phyloP scores from a whole-genome alignment of 2,888 invertebrate genomes.

The Melanostoma scalare region DNA sequence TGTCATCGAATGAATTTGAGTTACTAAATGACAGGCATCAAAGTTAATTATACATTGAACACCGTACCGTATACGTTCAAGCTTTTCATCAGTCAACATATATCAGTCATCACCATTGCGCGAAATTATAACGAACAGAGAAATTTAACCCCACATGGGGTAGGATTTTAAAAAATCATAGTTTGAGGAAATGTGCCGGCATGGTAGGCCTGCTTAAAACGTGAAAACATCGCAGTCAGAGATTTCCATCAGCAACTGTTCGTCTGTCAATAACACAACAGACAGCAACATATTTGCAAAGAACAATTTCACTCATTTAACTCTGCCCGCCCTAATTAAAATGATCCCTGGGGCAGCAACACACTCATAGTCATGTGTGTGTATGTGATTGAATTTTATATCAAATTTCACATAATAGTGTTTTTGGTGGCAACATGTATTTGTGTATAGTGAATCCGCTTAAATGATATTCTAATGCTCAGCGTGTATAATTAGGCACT shows the following conservation, averaged over 20 bases:
- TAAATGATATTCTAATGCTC: slow-evolving; percentile 64
- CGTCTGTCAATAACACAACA: slow-evolving; percentile 40
- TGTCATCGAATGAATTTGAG: slow-evolving; percentile 38
- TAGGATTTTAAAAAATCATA: neutral
- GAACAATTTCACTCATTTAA: slow-evolving; percentile 53
- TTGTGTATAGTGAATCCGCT: slow-evolving; percentile 52
- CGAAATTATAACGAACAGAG: slow-evolving; percentile 19
- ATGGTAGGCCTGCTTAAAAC: slow-evolving; percentile 6
- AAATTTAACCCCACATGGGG: neutral
- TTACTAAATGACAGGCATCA: slow-evolving; percentile 55
- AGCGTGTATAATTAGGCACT: slow-evolving; percentile 67
- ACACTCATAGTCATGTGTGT: slow-evolving; percentile 34
- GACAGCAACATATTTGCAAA: slow-evolving; percentile 3
- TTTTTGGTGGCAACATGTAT: slow-evolving; percentile 18
- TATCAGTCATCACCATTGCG: slow-evolving; percentile 46
- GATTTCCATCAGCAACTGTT: slow-evolving; percentile 1
- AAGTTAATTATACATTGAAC: slow-evolving; percentile 46
- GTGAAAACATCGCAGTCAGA: neutral
- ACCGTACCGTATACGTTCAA: slow-evolving; percentile 13
- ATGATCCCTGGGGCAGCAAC: slow-evolving; percentile 46
- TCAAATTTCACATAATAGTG: slow-evolving; percentile 67
- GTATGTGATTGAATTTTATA: slow-evolving; percentile 62
- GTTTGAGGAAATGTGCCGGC: neutral
- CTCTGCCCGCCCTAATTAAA: slow-evolving; percentile 60
- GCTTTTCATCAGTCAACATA: slow-evolving; percentile 61